Conservation (phyloP, 2,797 vertebrate species). For the Hippocampus kuda region DNA sequence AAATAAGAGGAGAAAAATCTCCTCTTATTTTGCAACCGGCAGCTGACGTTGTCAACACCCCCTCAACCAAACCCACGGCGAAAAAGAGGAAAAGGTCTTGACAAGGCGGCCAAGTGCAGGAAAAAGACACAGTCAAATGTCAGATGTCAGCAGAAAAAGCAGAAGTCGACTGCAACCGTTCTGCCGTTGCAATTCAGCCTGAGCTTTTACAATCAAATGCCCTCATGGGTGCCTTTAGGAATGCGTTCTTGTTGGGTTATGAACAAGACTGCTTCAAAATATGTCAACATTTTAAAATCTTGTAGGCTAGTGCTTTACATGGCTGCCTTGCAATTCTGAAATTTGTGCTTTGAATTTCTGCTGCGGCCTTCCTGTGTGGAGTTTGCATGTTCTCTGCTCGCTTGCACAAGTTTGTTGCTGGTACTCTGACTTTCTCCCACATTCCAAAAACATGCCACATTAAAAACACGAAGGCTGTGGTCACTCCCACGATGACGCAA, state of each 20-base stretch:
- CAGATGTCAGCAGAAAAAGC: conserved; percentile 29
- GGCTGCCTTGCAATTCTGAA: not conserved
- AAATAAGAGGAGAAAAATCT: too few species aligned
- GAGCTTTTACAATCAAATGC: not conserved
- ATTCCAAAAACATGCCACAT: not conserved
- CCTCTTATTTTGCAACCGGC: conserved; percentile 51
- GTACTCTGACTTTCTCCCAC: not conserved
- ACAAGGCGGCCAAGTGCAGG: conserved; percentile 34
- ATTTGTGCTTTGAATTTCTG: too few species aligned
- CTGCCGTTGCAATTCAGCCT: not conserved
- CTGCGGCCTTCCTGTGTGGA: not conserved
- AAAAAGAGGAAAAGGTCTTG: conserved; percentile 38
- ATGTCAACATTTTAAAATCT: not conserved
- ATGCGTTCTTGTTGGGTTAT: not conserved
- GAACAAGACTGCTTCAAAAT: not conserved
- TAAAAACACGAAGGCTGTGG: too few species aligned
- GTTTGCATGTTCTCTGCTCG: not conserved
- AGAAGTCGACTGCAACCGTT: conserved; percentile 22
- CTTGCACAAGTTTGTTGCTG: not conserved
- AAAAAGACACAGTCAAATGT: conserved; percentile 32
- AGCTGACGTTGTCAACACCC: conserved; percentile 41
- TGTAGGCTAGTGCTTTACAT: not conserved
- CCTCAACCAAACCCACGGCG: not conserved
- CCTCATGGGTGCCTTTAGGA: not conserved
- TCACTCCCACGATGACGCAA: too few species aligned